Conservation (phyloP, 2,113 vertebrate species). For the Catagonus wagneri region DNA sequence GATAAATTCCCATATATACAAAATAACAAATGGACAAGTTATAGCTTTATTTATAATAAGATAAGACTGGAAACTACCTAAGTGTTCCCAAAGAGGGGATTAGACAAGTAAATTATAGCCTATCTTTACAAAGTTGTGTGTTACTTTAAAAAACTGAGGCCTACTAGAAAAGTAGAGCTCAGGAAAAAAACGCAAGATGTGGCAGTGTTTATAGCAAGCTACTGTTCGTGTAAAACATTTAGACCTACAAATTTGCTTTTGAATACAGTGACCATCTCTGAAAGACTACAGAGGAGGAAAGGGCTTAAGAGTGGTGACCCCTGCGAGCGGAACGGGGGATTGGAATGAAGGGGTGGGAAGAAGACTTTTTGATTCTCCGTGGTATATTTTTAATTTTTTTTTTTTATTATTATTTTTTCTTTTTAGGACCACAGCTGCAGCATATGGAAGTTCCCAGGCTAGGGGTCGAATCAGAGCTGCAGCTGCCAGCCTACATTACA, state of each 20-base stretch:
- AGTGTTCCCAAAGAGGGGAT: neutral
- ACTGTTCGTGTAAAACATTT: neutral
- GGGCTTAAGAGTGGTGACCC: neutral
- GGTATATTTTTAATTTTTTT: slow-evolving; percentile 40
- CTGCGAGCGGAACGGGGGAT: neutral
- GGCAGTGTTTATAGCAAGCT: neutral
- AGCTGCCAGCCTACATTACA: too few species aligned
- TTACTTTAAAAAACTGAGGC: neutral
- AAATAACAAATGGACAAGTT: slow-evolving; percentile 48
- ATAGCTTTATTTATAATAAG: slow-evolving; percentile 6
- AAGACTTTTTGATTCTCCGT: neutral
- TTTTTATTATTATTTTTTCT: neutral
- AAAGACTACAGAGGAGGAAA: neutral
- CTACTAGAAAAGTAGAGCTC: slow-evolving; percentile 6
- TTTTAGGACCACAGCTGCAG: too few species aligned
- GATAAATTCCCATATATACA: slow-evolving; percentile 9
- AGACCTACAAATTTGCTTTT: neutral
- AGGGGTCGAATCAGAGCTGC: too few species aligned
- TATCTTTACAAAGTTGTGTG: slow-evolving; percentile 4
- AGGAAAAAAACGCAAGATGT: neutral
- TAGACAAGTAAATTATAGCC: neutral
- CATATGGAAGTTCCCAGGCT: too few species aligned
- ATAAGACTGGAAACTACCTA: slow-evolving; percentile 46
- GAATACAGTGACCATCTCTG: neutral
- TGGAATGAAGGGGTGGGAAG: neutral